phyloP scores from a whole-genome alignment of 1,140 invertebrate species.

The Cydia fagiglandana region DNA sequence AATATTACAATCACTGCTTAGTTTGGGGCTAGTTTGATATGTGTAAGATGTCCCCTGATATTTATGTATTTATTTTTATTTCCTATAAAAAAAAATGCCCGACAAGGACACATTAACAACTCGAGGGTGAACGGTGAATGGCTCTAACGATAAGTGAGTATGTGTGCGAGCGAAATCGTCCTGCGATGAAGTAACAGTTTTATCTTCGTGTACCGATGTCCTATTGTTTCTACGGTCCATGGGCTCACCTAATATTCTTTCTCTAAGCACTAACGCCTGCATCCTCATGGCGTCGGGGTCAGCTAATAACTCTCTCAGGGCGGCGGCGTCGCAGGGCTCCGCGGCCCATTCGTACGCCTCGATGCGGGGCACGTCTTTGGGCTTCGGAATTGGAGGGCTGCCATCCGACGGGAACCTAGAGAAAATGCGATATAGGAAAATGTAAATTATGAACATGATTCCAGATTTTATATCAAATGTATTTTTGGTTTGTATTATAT shows the following conservation, averaged over 20 bases:
- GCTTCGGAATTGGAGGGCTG: conserved; percentile 85
- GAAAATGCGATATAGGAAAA: background rate
- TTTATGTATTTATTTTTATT: too few species aligned
- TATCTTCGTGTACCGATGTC: background rate
- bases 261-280: conserved; percentile 96
- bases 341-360: conserved; percentile 92
- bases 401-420: conserved; percentile 79
- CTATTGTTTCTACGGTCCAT: background rate
- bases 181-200: background rate
- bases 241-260: conserved; percentile 88
- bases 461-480: too few species aligned
- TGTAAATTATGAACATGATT: too few species aligned
- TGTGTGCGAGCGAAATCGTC: too few species aligned
- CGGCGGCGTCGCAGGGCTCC: conserved; percentile 88
- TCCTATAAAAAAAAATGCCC: too few species aligned
- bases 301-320: conserved; percentile 91
- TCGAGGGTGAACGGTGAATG: too few species aligned
- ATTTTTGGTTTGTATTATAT: too few species aligned
- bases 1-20: too few species aligned
- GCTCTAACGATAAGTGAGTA: too few species aligned
- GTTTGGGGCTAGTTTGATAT: too few species aligned
- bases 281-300: conserved; percentile 98
- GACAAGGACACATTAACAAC: too few species aligned
- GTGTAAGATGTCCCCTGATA: too few species aligned
- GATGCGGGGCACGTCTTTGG: conserved; percentile 83